Evolutionary conservation across 2,113 vertebrate species (phyloP).

Genomic region (Dermatemys mawii): DNA sequence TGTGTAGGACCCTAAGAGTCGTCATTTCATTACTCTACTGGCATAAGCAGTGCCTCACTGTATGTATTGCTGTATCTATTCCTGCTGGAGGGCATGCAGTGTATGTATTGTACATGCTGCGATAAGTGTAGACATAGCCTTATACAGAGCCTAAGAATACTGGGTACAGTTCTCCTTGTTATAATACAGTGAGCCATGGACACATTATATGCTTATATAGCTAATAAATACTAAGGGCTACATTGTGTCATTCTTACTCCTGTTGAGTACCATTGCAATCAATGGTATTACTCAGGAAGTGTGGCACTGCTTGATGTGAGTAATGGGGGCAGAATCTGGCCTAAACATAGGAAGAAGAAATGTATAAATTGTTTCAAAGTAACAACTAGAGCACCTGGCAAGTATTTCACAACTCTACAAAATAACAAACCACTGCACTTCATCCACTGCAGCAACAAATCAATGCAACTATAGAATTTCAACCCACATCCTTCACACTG

Average conservation of each 20-base stretch:
- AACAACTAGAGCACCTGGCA: background rate
- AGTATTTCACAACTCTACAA: background rate
- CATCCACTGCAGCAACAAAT: background rate
- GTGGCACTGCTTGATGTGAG: background rate
- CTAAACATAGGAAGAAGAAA: background rate
- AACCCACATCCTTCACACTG: background rate
- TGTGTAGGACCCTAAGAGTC: no score
- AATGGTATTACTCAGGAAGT: background rate
- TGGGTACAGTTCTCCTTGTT: background rate
- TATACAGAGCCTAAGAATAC: background rate
- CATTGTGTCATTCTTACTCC: background rate
- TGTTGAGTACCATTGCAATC: background rate
- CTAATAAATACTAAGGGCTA: background rate
- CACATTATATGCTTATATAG: background rate
- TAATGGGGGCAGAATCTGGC: background rate
- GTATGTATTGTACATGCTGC: no score
- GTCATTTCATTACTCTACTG: no score
- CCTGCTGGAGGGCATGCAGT: no score
- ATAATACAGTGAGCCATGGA: background rate
- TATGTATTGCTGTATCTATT: no score
- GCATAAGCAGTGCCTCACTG: no score
- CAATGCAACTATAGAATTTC: background rate
- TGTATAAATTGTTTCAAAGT: background rate
- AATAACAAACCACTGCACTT: background rate
- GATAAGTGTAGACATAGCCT: no score